These are phyloP conservation scores for Phalera bucephala DNA, from an alignment of 2,888 invertebrate species.

Conservation along the genomic window DNA sequence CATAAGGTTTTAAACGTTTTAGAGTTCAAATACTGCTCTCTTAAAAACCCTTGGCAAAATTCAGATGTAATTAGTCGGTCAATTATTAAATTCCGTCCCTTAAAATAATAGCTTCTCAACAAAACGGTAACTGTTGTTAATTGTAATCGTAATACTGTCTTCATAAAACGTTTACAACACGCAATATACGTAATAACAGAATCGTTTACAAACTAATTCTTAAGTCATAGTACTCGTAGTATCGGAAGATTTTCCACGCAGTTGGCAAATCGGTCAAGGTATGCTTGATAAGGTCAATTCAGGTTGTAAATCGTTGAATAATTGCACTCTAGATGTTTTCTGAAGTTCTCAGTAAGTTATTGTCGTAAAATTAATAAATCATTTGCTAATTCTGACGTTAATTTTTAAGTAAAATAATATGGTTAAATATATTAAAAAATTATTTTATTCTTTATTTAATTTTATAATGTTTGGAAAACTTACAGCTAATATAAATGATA, in stretches of 20 bases:
- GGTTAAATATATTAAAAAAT: too few species aligned
- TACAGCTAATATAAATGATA: too few species aligned
- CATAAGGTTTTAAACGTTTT: too few species aligned
- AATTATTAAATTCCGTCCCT: not conserved
- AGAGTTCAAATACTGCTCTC: too few species aligned
- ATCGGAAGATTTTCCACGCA: constrained; percentile 51
- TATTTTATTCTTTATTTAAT: too few species aligned
- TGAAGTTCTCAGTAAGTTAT: constrained; percentile 9
- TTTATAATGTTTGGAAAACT: too few species aligned
- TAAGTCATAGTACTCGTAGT: constrained; percentile 18
- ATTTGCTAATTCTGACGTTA: too few species aligned
- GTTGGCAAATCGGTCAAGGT: constrained; percentile 62
- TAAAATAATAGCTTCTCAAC: constrained; percentile 3
- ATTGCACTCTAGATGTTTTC: constrained; percentile 38
- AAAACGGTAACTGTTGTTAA: not conserved
- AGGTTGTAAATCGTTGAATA: constrained; percentile 24
- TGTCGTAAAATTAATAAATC: too few species aligned
- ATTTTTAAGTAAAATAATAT: too few species aligned
- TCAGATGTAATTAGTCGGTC: too few species aligned
- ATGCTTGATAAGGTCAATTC: constrained; percentile 38
- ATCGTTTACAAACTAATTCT: constrained; percentile 2
- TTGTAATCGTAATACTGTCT: constrained; percentile 30
- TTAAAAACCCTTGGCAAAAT: too few species aligned
- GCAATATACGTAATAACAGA: constrained; percentile 9
- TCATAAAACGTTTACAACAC: constrained; percentile 14